These are phyloP conservation scores for Cephus cinctus DNA, from an alignment of 1,140 invertebrate species.

Conservation along the genomic window DNA sequence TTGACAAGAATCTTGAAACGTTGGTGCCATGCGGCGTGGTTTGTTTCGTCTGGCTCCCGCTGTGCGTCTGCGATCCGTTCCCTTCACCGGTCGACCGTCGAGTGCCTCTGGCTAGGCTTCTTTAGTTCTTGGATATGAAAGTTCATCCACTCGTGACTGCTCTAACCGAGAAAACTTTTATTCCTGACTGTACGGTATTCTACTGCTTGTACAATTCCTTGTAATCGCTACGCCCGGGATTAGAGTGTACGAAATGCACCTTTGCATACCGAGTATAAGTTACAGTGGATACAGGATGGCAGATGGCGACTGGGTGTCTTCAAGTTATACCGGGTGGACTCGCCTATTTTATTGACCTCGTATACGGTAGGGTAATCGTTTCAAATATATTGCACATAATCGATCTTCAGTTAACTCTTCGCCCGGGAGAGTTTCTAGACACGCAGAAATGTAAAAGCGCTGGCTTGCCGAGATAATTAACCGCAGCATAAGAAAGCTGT, in stretches of 20 bases:
- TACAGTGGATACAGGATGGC: no score
- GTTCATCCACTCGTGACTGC: background rate
- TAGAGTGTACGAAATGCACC: background rate
- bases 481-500: constrained; percentile 14
- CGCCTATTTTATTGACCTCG: no score
- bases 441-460: no score
- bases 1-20: no score
- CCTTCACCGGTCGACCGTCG: constrained; percentile 47
- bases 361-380: no score
- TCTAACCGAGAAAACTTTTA: background rate
- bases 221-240: background rate
- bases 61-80: constrained; percentile 48
- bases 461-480: no score
- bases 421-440: no score
- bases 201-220: background rate
- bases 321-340: no score
- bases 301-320: no score
- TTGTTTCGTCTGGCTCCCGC: no score
- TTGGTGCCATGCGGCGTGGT: no score
- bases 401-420: background rate
- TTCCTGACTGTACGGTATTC: background rate
- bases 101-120: constrained; percentile 32
- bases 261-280: background rate
- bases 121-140: constrained; percentile 19
- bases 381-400: no score